These are phyloP conservation scores for Dryobates pubescens DNA, from an alignment of 2,797 vertebrate species.

Conservation along the genomic window DNA sequence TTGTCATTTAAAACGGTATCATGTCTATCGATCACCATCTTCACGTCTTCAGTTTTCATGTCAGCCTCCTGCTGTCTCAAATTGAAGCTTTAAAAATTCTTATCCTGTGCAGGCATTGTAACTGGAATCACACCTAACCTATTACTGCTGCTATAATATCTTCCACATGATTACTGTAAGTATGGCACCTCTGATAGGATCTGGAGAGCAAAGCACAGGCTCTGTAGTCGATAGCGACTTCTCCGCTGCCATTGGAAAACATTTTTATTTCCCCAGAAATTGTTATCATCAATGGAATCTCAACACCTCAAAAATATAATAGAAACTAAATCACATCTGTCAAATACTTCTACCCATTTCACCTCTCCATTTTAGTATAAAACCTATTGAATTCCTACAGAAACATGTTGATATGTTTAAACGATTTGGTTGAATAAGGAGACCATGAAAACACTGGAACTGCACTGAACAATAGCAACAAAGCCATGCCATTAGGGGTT, in stretches of 20 bases:
- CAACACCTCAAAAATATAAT: neutral
- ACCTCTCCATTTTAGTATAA: neutral
- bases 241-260: neutral
- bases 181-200: conserved; percentile 11
- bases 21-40: conserved; percentile 50
- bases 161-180: conserved; percentile 47
- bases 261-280: neutral
- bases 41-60: conserved; percentile 63
- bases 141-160: conserved; percentile 17
- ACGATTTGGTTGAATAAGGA: neutral
- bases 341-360: neutral
- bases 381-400: neutral
- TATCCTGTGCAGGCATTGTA: conserved; percentile 53
- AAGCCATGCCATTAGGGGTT: neutral
- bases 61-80: conserved; percentile 48
- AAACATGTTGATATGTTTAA: neutral
- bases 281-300: neutral
- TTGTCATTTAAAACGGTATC: conserved; percentile 61
- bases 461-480: neutral
- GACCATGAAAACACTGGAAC: neutral
- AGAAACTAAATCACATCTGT: neutral
- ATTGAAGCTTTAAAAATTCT: conserved; percentile 57
- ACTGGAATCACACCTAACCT: conserved; percentile 48
- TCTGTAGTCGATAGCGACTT: neutral
- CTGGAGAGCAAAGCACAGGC: conserved; percentile 5